phyloP scores from a whole-genome alignment of 2,888 invertebrate genomes.

The Luperina testacea region DNA sequence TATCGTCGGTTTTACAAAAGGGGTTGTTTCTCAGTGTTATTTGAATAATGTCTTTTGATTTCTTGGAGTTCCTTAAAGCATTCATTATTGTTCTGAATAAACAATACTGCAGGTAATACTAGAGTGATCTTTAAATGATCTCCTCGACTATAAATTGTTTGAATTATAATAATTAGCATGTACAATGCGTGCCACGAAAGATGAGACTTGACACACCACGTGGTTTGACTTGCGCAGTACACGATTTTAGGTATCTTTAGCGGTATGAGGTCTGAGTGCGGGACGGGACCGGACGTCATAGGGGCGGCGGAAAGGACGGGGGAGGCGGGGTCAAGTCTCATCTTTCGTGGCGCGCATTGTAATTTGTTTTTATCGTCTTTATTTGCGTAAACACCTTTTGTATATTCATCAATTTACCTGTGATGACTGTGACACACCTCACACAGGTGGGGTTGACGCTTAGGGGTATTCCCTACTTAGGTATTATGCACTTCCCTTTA shows the following conservation, averaged over 20 bases:
- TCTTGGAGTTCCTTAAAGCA: neutral
- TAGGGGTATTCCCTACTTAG: constrained; percentile 2
- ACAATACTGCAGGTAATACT: neutral
- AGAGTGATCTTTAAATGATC: neutral
- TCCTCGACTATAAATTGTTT: neutral
- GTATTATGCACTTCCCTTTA: neutral
- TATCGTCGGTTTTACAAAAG: neutral
- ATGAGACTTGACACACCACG: no score
- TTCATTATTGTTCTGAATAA: neutral
- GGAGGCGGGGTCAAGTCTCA: no score
- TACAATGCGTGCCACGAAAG: no score
- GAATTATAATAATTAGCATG: constrained; percentile 11
- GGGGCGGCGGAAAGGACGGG: no score
- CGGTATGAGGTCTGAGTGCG: no score
- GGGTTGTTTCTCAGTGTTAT: neutral
- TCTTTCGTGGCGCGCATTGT: no score
- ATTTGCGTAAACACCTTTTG: neutral
- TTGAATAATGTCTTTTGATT: neutral
- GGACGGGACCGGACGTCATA: no score
- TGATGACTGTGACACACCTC: neutral
- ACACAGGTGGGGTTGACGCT: neutral
- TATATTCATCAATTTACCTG: neutral
- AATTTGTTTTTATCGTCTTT: neutral
- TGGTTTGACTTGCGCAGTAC: no score
- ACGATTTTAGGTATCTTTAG: no score